Conservation (phyloP, 2,797 vertebrate species). For the Enteromius unitaeniatus region DNA sequence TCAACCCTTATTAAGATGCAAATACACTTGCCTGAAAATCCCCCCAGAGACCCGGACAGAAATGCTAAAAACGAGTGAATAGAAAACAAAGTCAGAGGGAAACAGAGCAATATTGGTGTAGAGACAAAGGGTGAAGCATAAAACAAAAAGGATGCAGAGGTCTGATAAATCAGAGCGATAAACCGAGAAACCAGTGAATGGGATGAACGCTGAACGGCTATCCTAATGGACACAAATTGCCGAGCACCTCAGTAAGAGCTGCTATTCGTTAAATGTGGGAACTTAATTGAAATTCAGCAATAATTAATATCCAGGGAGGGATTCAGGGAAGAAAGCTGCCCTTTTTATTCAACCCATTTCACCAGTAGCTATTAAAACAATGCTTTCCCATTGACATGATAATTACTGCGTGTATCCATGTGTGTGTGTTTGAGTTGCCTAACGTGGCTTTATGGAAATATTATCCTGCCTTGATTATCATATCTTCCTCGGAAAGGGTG, state of each 20-base stretch:
- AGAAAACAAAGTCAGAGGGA: constrained; percentile 52
- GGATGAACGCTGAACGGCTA: constrained; percentile 45
- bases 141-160: constrained; percentile 68
- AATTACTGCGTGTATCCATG: constrained; percentile 48
- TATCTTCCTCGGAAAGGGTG: constrained; percentile 42
- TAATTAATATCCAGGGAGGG: constrained; percentile 72
- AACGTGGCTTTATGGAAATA: constrained; percentile 50
- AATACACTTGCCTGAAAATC: constrained; percentile 87
- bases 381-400: constrained; percentile 55
- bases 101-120: constrained; percentile 58
- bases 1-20: constrained; percentile 90
- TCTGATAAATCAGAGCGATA: constrained; percentile 87
- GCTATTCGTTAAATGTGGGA: constrained; percentile 72
- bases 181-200: constrained; percentile 71
- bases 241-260: constrained; percentile 70
- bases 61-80: constrained; percentile 62
- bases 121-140: constrained; percentile 49
- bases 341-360: constrained; percentile 61
- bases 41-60: constrained; percentile 77
- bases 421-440: background rate
- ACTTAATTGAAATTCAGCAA: constrained; percentile 85
- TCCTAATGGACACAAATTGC: constrained; percentile 48
- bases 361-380: constrained; percentile 57
- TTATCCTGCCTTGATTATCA: constrained; percentile 51
- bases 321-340: constrained; percentile 69